Evolutionary conservation across 2,113 vertebrate species (phyloP).

Genomic region (Neotragus pygmaeus): DNA sequence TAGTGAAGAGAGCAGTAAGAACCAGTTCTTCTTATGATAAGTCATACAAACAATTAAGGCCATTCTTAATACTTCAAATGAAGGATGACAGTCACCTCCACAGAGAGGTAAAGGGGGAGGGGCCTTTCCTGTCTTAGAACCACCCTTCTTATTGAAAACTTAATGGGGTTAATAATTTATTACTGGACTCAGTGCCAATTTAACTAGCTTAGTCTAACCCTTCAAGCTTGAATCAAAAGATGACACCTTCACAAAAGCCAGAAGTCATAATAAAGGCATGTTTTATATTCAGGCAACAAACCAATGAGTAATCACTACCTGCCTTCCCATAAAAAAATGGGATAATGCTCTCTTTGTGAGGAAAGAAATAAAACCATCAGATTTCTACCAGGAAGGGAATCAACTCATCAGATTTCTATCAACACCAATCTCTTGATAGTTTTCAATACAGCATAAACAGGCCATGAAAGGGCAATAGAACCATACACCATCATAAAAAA

Average conservation of each 20-base stretch:
- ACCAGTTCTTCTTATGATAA: not conserved
- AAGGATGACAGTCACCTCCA: not conserved
- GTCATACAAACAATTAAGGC: not conserved
- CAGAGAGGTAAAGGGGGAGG: not conserved
- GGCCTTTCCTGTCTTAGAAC: not conserved
- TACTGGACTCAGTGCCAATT: not conserved
- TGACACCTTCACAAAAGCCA: conserved; percentile 34
- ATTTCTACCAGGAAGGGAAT: not conserved
- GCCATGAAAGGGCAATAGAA: conserved; percentile 3
- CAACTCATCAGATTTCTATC: conserved; percentile 5
- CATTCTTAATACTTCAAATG: not conserved
- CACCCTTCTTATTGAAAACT: not conserved
- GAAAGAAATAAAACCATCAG: conserved; percentile 11
- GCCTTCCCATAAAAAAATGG: not conserved
- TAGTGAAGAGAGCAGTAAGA: not conserved
- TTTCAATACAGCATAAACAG: not conserved
- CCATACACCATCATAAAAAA: not conserved
- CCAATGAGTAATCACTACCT: not conserved
- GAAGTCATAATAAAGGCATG: conserved; percentile 37
- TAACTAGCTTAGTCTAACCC: not conserved
- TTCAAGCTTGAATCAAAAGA: conserved; percentile 29
- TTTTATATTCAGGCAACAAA: conserved; percentile 31
- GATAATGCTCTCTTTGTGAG: conserved; percentile 27
- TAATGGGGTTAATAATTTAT: not conserved
- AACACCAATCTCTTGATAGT: not conserved